Percentiles rank a stretch among this genome's conserved stretches.
Evolutionary conservation across 2,797 vertebrate genomes (phyloP).

Genomic region (Parauchenoglanis ngamensis): DNA sequence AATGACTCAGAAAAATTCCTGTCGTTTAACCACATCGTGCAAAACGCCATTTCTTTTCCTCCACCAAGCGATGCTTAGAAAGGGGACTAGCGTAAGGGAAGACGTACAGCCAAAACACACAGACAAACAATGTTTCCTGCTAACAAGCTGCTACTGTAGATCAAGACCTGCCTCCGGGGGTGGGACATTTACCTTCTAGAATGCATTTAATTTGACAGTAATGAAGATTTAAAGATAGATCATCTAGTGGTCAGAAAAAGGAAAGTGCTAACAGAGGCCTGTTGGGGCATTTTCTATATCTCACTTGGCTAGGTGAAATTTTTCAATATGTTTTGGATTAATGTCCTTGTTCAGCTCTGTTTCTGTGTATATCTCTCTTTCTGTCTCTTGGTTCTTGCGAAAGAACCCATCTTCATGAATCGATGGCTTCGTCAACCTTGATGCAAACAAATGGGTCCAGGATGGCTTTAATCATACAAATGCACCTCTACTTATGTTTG

Average conservation of each 20-base stretch:
- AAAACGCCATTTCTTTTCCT: not conserved
- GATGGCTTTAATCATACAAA: conserved; percentile 39
- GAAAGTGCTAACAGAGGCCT: not conserved
- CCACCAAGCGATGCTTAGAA: not conserved
- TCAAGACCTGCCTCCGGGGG: not conserved
- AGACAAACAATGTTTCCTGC: not conserved
- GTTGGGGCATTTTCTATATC: too few relatives aligned
- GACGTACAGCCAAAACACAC: not conserved
- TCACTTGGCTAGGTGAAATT: too few relatives aligned
- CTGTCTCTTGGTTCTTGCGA: not conserved
- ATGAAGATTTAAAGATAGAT: not conserved
- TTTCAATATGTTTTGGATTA: not conserved
- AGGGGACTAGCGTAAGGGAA: not conserved
- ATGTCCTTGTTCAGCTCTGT: not conserved
- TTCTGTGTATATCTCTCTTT: not conserved
- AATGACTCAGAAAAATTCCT: not conserved
- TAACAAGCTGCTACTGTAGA: not conserved
- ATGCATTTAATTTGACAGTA: not conserved
- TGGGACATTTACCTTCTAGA: not conserved
- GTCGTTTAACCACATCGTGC: not conserved
- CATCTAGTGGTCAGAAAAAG: not conserved
- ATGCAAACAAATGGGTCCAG: conserved; percentile 21
- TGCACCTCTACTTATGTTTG: conserved; percentile 16
- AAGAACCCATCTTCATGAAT: conserved; percentile 14
- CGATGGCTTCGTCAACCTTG: conserved; percentile 21